Conservation (phyloP, 1,140 invertebrate genomes). For the Eumaeus atala region DNA sequence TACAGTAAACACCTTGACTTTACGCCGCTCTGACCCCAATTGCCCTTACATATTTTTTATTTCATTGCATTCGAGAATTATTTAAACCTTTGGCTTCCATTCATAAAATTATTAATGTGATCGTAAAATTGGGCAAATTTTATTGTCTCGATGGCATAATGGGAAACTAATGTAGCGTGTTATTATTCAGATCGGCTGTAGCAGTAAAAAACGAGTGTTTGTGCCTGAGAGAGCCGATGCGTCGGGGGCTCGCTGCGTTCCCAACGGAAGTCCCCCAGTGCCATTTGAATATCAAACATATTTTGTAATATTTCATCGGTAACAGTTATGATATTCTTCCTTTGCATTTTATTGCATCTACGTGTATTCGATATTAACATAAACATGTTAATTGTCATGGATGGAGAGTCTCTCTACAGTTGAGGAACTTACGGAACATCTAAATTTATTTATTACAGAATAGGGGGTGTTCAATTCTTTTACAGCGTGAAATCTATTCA, state of each 20-base stretch:
- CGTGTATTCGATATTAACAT: constrained; percentile 53
- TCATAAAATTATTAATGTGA: constrained; percentile 74
- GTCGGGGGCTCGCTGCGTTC: constrained; percentile 39
- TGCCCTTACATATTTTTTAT: constrained; percentile 55
- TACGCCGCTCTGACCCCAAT: constrained; percentile 48
- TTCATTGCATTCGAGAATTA: constrained; percentile 54
- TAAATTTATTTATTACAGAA: too few species aligned
- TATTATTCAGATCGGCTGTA: constrained; percentile 71
- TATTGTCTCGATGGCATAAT: constrained; percentile 73
- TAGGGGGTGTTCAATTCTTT: too few species aligned
- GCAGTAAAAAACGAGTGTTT: constrained; percentile 67
- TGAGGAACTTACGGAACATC: neutral
- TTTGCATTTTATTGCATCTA: constrained; percentile 49
- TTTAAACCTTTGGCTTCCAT: constrained; percentile 63
- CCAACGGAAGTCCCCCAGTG: constrained; percentile 60
- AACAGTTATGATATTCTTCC: constrained; percentile 72
- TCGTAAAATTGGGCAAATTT: constrained; percentile 74
- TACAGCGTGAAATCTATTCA: too few species aligned
- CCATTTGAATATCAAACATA: constrained; percentile 71
- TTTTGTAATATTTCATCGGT: constrained; percentile 64
- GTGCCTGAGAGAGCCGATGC: constrained; percentile 41
- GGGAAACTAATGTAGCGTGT: constrained; percentile 74
- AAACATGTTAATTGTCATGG: constrained; percentile 29
- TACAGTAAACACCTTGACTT: constrained; percentile 51
- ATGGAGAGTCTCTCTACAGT: constrained; percentile 10